Percentiles rank a stretch among this genome's conserved stretches.
phyloP scores from a whole-genome alignment of 2,888 invertebrate species.

The Linnaemya vulpina region DNA sequence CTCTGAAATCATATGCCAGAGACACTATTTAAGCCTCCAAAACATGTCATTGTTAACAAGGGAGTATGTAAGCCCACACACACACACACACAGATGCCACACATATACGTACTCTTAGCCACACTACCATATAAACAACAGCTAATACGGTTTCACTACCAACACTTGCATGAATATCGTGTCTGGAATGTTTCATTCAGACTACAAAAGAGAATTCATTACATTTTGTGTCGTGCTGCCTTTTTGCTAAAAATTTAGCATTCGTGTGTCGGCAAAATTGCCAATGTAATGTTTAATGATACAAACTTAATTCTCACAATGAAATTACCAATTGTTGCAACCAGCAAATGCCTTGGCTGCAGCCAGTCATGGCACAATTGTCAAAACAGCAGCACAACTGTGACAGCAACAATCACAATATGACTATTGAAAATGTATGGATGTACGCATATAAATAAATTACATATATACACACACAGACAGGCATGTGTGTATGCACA shows the following conservation, averaged over 20 bases:
- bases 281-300: conserved; percentile 69
- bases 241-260: conserved; percentile 1
- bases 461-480: not conserved
- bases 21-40: conserved; percentile 51
- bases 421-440: conserved; percentile 43
- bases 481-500: not conserved
- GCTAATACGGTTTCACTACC: not conserved
- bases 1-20: conserved; percentile 48
- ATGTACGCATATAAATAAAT: not conserved
- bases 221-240: not conserved
- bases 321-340: conserved; percentile 68
- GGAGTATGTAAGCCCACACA: conserved; percentile 43
- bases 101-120: not conserved
- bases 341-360: conserved; percentile 49
- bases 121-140: not conserved
- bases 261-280: conserved; percentile 58
- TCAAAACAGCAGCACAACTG: conserved; percentile 41
- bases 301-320: conserved; percentile 71
- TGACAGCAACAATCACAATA: conserved; percentile 48
- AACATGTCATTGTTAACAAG: conserved; percentile 55
- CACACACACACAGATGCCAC: not conserved
- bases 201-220: not conserved
- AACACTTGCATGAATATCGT: conserved; percentile 37
- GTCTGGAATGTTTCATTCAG: conserved; percentile 5
- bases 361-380: conserved; percentile 43